phyloP scores from a whole-genome alignment of 2,113 vertebrate species.

The Terrapene triunguis region DNA sequence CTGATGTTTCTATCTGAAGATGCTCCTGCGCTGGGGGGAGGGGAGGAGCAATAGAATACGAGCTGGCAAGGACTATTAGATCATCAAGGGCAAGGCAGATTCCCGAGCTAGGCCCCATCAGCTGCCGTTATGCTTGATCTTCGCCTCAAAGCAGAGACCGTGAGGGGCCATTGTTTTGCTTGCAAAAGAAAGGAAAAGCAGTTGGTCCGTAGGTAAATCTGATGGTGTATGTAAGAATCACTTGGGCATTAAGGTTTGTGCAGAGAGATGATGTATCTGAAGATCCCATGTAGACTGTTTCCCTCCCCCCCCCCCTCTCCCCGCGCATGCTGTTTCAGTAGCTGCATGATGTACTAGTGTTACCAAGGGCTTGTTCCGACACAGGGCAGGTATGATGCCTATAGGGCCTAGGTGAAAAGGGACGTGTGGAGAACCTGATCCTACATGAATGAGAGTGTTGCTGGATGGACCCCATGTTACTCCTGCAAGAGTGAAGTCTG shows the following conservation, averaged over 20 bases:
- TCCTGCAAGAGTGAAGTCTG: background rate
- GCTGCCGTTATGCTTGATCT: background rate
- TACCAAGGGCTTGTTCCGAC: background rate
- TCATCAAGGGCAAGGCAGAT: background rate
- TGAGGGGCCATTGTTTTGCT: background rate
- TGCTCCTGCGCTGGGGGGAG: background rate
- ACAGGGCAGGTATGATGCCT: background rate
- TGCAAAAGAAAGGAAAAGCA: background rate
- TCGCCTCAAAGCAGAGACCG: background rate
- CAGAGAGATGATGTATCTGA: background rate
- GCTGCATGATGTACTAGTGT: background rate
- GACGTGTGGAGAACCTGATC: background rate
- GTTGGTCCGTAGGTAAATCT: no score
- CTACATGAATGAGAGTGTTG: background rate
- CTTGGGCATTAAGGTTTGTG: no score
- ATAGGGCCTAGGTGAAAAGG: background rate
- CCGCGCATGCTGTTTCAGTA: background rate
- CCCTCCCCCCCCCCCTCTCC: background rate
- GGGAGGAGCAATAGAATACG: background rate
- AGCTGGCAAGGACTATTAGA: background rate
- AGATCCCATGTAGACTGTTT: no score
- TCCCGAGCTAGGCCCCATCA: background rate
- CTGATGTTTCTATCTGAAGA: background rate
- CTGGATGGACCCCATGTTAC: background rate
- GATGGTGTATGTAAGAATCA: background rate